Conservation (phyloP, 2,797 vertebrate species). For the Pantherophis vulpinus region DNA sequence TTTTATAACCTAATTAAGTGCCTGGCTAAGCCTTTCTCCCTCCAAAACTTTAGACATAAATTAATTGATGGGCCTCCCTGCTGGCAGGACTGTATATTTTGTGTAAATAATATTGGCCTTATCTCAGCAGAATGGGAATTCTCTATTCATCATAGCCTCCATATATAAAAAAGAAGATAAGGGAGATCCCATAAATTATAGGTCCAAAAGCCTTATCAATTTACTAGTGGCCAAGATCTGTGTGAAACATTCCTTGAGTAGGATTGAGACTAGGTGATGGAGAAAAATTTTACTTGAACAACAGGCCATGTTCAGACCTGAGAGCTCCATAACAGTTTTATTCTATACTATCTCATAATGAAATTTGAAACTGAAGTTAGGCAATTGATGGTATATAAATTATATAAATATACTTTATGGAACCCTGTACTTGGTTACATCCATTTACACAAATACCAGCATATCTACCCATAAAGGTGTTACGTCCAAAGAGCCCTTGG, state of each 20-base stretch:
- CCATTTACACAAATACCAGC: background rate
- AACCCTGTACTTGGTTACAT: background rate
- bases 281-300: background rate
- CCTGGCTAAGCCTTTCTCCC: background rate
- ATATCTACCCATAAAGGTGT: background rate
- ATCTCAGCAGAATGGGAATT: background rate
- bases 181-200: background rate
- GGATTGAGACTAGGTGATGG: background rate
- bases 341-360: background rate
- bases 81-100: background rate
- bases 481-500: background rate
- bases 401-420: background rate
- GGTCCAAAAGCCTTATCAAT: background rate
- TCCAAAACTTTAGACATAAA: background rate
- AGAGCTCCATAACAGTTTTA: background rate
- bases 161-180: background rate
- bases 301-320: background rate
- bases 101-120: background rate
- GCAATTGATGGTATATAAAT: background rate
- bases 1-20: background rate
- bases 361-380: background rate
- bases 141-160: background rate
- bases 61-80: background rate
- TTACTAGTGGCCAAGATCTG: background rate
- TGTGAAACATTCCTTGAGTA: background rate